phyloP scores from a whole-genome alignment of 2,113 vertebrate species.

The Cephalopterus ornatus region DNA sequence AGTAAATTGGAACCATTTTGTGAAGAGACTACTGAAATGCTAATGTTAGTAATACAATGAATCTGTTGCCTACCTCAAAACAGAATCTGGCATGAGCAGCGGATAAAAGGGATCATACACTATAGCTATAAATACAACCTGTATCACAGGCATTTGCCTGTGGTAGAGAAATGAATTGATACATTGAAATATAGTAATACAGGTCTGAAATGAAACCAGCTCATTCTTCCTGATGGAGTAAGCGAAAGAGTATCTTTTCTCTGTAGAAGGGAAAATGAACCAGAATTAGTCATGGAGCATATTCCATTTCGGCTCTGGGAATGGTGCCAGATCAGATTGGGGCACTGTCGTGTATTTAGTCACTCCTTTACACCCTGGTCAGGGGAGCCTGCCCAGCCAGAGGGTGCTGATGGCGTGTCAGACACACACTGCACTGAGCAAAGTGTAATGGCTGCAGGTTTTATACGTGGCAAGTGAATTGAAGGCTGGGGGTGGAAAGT shows the following conservation, averaged over 20 bases:
- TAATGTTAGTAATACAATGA: neutral
- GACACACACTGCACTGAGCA: constrained; percentile 38
- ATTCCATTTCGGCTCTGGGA: constrained; percentile 53
- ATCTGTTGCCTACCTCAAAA: neutral
- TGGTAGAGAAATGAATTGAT: neutral
- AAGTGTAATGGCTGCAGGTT: constrained; percentile 31
- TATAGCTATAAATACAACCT: neutral
- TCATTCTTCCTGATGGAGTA: neutral
- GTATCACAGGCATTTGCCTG: neutral
- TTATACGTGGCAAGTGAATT: neutral
- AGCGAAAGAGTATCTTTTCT: neutral
- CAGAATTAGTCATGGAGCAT: constrained; percentile 25
- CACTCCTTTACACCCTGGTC: constrained; percentile 5
- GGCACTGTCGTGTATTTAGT: constrained; percentile 43
- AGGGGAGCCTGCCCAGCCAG: constrained; percentile 59
- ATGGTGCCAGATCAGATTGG: constrained; percentile 67
- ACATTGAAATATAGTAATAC: neutral
- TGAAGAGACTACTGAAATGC: neutral
- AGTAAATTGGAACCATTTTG: neutral
- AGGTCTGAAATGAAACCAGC: neutral
- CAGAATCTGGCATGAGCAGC: neutral
- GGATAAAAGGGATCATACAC: neutral
- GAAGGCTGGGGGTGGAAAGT: neutral
- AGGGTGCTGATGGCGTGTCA: neutral
- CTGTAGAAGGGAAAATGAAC: neutral